These are phyloP conservation scores for Papilio aristodemus DNA, from an alignment of 1,140 invertebrate genomes.

Conservation along the genomic window DNA sequence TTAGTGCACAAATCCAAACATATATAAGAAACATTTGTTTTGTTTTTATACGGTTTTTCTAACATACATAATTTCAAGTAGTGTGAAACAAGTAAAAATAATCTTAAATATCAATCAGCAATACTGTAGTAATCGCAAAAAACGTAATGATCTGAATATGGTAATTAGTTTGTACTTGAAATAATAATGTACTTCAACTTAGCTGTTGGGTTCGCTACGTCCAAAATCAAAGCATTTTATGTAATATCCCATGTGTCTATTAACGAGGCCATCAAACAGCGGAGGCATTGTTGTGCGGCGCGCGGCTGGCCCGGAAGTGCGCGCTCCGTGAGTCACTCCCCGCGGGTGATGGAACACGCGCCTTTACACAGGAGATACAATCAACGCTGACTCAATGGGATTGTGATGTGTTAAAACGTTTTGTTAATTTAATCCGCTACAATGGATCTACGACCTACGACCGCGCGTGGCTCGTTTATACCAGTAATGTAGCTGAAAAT, in stretches of 20 bases:
- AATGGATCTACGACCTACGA: not conserved
- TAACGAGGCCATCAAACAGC: conserved; percentile 28
- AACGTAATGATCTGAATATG: no score
- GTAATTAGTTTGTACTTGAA: no score
- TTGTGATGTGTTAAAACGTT: conserved; percentile 9
- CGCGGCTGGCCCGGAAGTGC: conserved; percentile 19
- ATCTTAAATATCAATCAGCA: no score
- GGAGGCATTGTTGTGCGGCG: conserved; percentile 17
- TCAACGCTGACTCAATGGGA: not conserved
- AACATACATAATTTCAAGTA: no score
- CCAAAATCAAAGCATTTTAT: conserved; percentile 16
- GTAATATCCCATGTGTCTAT: conserved; percentile 17
- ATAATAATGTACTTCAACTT: no score
- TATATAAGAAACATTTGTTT: no score
- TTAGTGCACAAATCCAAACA: no score
- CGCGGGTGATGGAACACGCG: not conserved
- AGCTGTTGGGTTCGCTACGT: no score
- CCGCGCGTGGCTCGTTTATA: not conserved
- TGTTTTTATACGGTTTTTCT: no score
- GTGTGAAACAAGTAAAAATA: no score
- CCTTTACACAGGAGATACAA: conserved; percentile 11
- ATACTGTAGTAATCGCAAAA: no score
- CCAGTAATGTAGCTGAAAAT: no score
- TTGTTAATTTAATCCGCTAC: conserved; percentile 10
- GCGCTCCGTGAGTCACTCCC: conserved; percentile 28